A percentile compares a stretch with the other conserved stretches of the same genome.
phyloP scores from a whole-genome alignment of 2,113 vertebrate species.

The Amblyopsis rosae region DNA sequence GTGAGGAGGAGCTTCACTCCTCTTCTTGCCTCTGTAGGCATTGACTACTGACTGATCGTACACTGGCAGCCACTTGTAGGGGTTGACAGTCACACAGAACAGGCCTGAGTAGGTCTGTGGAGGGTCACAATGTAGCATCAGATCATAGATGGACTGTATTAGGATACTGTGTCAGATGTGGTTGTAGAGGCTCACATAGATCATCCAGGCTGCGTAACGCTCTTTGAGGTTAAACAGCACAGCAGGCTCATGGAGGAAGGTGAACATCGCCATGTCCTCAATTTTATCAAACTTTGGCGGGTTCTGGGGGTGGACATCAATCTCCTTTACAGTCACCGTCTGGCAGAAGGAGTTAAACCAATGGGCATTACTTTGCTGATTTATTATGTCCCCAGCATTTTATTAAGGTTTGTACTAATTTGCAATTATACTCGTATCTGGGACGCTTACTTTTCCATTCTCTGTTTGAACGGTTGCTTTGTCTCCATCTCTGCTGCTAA shows the following conservation, averaged over 20 bases:
- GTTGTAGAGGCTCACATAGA: slow-evolving; percentile 76
- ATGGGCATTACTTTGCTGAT: too few relatives aligned
- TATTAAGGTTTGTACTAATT: too few relatives aligned
- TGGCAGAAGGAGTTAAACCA: slow-evolving; percentile 28
- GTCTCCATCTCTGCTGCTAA: slow-evolving; percentile 82
- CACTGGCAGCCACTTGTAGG: slow-evolving; percentile 81
- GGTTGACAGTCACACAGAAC: slow-evolving; percentile 80
- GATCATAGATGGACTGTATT: background rate
- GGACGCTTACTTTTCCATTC: slow-evolving; percentile 76
- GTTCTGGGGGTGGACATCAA: slow-evolving; percentile 83
- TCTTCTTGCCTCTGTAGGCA: slow-evolving; percentile 82
- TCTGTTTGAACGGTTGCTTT: slow-evolving; percentile 82
- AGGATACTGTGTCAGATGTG: too few relatives aligned
- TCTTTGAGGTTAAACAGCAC: slow-evolving; percentile 93
- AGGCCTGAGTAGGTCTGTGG: slow-evolving; percentile 80
- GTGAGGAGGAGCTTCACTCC: slow-evolving; percentile 81
- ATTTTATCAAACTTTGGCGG: slow-evolving; percentile 91
- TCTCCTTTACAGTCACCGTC: slow-evolving; percentile 81
- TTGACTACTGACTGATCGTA: slow-evolving; percentile 75
- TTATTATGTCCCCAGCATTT: too few relatives aligned
- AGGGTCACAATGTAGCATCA: background rate
- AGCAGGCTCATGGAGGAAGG: slow-evolving; percentile 86
- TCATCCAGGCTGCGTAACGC: slow-evolving; percentile 91
- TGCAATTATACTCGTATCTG: too few relatives aligned
- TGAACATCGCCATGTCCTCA: slow-evolving; percentile 92